These are phyloP conservation scores for Bombyx mori DNA, from an alignment of 1,140 invertebrate genomes.

Conservation along the genomic window DNA sequence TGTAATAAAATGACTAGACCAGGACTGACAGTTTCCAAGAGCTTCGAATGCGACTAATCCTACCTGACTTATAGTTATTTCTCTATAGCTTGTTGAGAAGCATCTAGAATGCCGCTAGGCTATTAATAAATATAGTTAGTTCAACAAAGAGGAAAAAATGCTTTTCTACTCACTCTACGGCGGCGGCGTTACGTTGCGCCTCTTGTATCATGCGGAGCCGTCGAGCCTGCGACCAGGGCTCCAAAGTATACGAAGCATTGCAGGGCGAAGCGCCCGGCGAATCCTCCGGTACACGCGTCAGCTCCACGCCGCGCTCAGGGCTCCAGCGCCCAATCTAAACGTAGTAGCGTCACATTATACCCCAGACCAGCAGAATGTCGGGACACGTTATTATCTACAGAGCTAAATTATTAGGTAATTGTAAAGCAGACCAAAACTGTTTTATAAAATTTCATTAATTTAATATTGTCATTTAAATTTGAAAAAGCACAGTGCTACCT, in stretches of 20 bases:
- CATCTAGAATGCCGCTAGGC: too few species aligned
- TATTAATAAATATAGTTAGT: too few species aligned
- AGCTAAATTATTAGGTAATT: background rate
- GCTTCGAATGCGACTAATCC: too few species aligned
- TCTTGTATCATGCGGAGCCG: slow-evolving; percentile 58
- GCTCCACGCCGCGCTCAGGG: slow-evolving; percentile 51
- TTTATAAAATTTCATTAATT: background rate
- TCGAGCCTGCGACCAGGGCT: slow-evolving; percentile 56
- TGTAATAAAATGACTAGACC: too few species aligned
- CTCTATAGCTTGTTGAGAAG: too few species aligned
- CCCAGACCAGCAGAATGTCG: too few species aligned
- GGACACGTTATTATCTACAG: background rate
- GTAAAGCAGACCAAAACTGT: background rate
- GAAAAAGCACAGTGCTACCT: too few species aligned
- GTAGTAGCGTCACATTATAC: too few species aligned
- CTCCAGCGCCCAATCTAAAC: slow-evolving; percentile 49
- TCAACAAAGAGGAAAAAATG: too few species aligned
- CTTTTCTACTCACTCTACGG: slow-evolving; percentile 24
- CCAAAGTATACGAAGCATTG: slow-evolving; percentile 40
- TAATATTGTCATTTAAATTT: too few species aligned
- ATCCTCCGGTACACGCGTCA: slow-evolving; percentile 33
- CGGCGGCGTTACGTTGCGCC: slow-evolving; percentile 37
- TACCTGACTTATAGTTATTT: too few species aligned
- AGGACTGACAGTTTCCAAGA: too few species aligned
- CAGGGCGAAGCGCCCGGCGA: slow-evolving; percentile 20